A percentile compares a stretch with the other conserved stretches of the same genome.
phyloP scores from a whole-genome alignment of 2,888 invertebrate species.

The Mythimna loreyi region DNA sequence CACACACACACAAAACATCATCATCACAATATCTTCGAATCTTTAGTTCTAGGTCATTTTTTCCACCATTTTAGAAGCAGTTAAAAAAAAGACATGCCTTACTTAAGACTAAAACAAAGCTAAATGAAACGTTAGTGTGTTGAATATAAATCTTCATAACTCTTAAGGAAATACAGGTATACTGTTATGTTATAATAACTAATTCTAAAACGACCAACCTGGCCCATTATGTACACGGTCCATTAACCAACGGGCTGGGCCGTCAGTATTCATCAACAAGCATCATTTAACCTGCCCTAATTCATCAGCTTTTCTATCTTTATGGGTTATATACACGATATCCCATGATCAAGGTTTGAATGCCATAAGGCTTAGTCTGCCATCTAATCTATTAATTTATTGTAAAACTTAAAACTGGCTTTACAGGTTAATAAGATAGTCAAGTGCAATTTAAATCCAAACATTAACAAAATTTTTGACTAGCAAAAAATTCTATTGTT shows the following conservation, averaged over 20 bases:
- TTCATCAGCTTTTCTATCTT: constrained; percentile 46
- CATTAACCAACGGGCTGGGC: constrained; percentile 40
- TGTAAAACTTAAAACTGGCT: no score
- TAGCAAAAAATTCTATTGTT: no score
- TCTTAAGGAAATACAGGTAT: background rate
- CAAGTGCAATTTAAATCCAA: no score
- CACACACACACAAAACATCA: no score
- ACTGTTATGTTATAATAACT: background rate
- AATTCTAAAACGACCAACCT: constrained; percentile 8
- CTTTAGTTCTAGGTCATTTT: no score
- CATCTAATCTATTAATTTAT: background rate
- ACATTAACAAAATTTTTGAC: no score
- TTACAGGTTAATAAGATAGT: no score
- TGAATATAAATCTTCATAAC: background rate
- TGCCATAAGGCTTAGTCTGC: background rate
- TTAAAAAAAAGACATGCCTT: no score
- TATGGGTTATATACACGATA: constrained; percentile 36
- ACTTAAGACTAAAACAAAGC: no score
- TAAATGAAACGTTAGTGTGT: no score
- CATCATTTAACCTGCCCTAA: constrained; percentile 53
- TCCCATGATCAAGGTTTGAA: constrained; percentile 19
- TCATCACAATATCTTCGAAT: no score
- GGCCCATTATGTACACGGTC: constrained; percentile 34
- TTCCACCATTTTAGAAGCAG: no score
- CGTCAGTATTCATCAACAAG: constrained; percentile 56